Evolutionary conservation across 2,797 vertebrate species (phyloP), one percentile per base, ranked within the genome.

Genomic region (Brotula barbata): DNA sequence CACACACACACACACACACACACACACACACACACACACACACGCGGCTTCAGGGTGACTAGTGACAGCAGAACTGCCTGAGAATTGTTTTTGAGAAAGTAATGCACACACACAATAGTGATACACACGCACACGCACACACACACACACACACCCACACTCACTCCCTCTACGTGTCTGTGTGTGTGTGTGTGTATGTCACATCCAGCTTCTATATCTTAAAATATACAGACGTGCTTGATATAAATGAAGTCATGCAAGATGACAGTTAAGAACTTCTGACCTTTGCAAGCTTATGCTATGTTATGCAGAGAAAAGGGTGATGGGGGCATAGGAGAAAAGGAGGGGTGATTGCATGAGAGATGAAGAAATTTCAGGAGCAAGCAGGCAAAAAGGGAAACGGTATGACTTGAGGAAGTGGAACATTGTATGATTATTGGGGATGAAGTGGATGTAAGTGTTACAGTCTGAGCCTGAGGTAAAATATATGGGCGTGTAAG

Each of bases 211-310:
- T 66, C 48, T 40, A 64, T 71, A 81, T 34, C 64, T 63, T 79
- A 48, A 80, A 77, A 46, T 80, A 67, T 62, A 50, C 64, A 66
- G 73, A 83, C 46, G 42, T 71, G 53, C 34, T 61, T 81, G 80
- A 87, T 80, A 75, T 77, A 80, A 67, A 75, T 78, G 67, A 84
- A 85, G 81, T 87, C 77, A 88, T 88, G 66, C 80, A 84, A 80
- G 66, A 78, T 86, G 88, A 89, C 88, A 85, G 83, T 77, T 23
- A 50, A 62, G 65, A 73, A 77, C 68, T 55, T 37, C 45, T 86
- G 85, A 90, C 88, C 87, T 90, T 90, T 87, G 60, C 40, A 66
- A 77, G 61, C 75, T 84, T 77, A 70, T 77, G 53, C 42, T 73
- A 37, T n/a, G 44, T 48, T 64, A 64, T 14, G 31, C 16, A 56